These are phyloP conservation scores for Epirrhoe alternata DNA, from an alignment of 2,888 invertebrate species.

Conservation along the genomic window DNA sequence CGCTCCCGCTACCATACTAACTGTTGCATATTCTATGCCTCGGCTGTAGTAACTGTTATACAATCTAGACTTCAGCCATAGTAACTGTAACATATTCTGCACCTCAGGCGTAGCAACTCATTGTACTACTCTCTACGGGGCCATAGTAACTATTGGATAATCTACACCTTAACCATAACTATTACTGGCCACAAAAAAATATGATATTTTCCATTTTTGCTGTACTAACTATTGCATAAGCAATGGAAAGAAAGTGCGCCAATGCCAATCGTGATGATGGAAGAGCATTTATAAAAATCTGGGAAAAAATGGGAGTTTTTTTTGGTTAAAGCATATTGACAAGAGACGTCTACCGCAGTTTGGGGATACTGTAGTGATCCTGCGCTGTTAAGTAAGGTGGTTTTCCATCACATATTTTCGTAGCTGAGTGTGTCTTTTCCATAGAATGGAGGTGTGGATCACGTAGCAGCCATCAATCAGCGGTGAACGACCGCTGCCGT, in stretches of 20 bases:
- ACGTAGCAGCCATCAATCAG: constrained; percentile 70
- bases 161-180: neutral
- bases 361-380: too few species aligned
- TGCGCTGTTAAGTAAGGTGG: neutral
- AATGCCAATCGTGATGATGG: constrained; percentile 6
- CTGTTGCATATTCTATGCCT: neutral
- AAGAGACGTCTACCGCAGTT: too few species aligned
- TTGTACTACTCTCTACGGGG: neutral
- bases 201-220: too few species aligned
- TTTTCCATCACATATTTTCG: neutral
- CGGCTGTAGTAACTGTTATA: neutral
- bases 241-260: constrained; percentile 1
- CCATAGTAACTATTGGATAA: neutral
- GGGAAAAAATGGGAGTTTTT: too few species aligned
- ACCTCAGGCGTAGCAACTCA: neutral
- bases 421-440: constrained; percentile 3
- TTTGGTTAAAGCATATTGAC: too few species aligned
- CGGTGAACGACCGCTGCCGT: constrained; percentile 67
- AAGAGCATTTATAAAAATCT: too few species aligned
- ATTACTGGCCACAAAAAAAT: too few species aligned
- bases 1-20: constrained; percentile 11
- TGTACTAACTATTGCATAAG: too few species aligned
- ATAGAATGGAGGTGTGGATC: constrained; percentile 39
- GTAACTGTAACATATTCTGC: neutral
- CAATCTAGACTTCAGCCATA: too few species aligned